phyloP scores from a whole-genome alignment of 2,888 invertebrate species.

The Leucoptera coffeella region DNA sequence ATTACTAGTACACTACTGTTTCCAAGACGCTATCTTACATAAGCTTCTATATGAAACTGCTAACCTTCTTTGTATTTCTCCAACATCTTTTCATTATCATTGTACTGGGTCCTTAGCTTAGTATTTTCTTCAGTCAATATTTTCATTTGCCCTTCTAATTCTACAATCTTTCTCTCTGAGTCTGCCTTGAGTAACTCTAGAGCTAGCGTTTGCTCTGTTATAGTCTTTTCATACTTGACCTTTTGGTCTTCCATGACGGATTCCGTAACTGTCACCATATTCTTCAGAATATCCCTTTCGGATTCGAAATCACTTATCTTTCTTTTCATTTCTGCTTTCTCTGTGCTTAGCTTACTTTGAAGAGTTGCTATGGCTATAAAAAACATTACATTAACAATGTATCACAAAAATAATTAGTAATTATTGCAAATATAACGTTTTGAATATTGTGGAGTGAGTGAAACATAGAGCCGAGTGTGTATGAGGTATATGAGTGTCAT shows the following conservation, averaged over 20 bases:
- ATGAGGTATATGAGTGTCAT: too few species aligned
- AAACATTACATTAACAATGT: too few species aligned
- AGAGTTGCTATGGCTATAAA: conserved; percentile 17
- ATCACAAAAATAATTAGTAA: too few species aligned
- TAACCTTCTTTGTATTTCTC: too few species aligned
- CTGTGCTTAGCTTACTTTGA: conserved; percentile 17
- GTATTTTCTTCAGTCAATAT: conserved; percentile 8
- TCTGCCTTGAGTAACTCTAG: conserved; percentile 10
- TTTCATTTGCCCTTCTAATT: neutral
- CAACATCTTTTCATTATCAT: too few species aligned
- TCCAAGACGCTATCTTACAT: too few species aligned
- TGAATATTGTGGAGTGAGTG: too few species aligned
- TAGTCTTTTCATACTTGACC: conserved; percentile 13
- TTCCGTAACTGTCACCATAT: conserved; percentile 28
- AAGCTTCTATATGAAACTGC: too few species aligned
- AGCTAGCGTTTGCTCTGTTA: conserved; percentile 13
- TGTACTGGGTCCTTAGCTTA: too few species aligned
- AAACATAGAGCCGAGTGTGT: too few species aligned
- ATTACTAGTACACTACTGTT: too few species aligned
- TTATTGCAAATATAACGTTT: too few species aligned
- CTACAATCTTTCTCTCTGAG: conserved; percentile 11
- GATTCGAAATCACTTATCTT: conserved; percentile 22
- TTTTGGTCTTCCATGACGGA: conserved; percentile 29
- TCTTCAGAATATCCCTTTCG: conserved; percentile 21
- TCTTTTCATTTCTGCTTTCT: conserved; percentile 19